Base-by-base conservation (phyloP, 2,888 invertebrate species). In the Meiosimyza platycephala region DNA sequence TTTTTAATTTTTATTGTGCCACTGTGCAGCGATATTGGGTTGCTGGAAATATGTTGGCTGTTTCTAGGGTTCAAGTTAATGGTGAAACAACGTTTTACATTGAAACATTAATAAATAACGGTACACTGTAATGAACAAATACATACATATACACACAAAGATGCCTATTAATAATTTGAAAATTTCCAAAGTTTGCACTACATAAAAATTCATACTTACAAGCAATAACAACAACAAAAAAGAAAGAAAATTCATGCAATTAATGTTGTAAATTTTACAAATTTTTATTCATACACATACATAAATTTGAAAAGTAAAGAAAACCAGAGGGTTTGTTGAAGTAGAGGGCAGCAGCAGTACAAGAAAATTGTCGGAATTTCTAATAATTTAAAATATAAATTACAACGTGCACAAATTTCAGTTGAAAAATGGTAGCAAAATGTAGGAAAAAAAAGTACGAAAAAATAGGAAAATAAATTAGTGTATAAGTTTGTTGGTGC, bases 191-290 rank as follows among this genome's bases (percentile, higher is more conserved):
- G 40, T 33, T 16, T 16, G 16, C n/a, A 16, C 12, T n/a, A 57
- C 55, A 18, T 12, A 57, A 57, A 57, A 13, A 28, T 28, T 33
- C 22, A 60, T 40, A 60, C 59, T 7, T 59, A 59, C 59, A 18
- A 16, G 76, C 79, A 78, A 76, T 75, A 74, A 69, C 73, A 72
- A 48, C 74, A 72, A 59, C 72, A 51, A 18, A 52, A 65, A 65
- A 72, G 54, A 40, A 40, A 2, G 9, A 40, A 40, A 40, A 40
- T 40, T 40, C 59, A 72, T 57, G 50, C 66, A 65, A 60, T 55
- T 62, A 40, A 28, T 64, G 51, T 64, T 64, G 64, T 64, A 64
- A 40, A 64, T 64, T 64, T 64, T 28, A 51, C 50, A 51, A 64
- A 22, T 64, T 64, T 40, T 40, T 64, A 57, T 57, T 57, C 57